Conservation (phyloP, 2,888 invertebrate species). For the Cosmopolites sordidus region DNA sequence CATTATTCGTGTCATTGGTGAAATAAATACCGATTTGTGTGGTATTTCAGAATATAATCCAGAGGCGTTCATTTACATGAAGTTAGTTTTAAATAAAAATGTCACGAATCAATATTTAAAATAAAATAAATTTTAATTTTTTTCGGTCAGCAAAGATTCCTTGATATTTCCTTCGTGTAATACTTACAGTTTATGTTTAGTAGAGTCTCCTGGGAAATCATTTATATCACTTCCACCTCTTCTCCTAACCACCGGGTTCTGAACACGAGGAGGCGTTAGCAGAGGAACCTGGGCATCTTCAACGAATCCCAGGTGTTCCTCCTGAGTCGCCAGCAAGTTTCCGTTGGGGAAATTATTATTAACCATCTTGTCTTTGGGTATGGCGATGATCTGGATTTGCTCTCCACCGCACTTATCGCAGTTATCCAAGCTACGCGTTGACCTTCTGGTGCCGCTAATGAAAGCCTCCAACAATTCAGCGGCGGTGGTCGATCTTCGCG, state of each 20-base stretch:
- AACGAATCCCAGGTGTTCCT: slow-evolving; percentile 37
- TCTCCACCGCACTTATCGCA: slow-evolving; percentile 48
- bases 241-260: slow-evolving; percentile 39
- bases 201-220: slow-evolving; percentile 42
- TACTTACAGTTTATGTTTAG: slow-evolving; percentile 32
- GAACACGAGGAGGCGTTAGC: slow-evolving; percentile 36
- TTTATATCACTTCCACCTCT: slow-evolving; percentile 41
- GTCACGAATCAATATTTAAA: too few relatives aligned
- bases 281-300: slow-evolving; percentile 47
- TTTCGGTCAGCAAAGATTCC: too few relatives aligned
- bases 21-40: too few relatives aligned
- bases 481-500: slow-evolving; percentile 26
- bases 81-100: too few relatives aligned
- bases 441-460: slow-evolving; percentile 31
- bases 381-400: slow-evolving; percentile 47
- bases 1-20: too few relatives aligned
- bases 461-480: slow-evolving; percentile 29
- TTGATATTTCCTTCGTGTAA: too few relatives aligned
- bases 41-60: too few relatives aligned
- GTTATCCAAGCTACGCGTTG: slow-evolving; percentile 50
- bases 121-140: too few relatives aligned
- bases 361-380: slow-evolving; percentile 48
- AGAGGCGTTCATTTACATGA: too few relatives aligned
- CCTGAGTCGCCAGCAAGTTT: slow-evolving; percentile 46
- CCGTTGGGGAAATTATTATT: slow-evolving; percentile 57